Conservation (phyloP, 2,113 vertebrate species). For the Loxodonta africana region DNA sequence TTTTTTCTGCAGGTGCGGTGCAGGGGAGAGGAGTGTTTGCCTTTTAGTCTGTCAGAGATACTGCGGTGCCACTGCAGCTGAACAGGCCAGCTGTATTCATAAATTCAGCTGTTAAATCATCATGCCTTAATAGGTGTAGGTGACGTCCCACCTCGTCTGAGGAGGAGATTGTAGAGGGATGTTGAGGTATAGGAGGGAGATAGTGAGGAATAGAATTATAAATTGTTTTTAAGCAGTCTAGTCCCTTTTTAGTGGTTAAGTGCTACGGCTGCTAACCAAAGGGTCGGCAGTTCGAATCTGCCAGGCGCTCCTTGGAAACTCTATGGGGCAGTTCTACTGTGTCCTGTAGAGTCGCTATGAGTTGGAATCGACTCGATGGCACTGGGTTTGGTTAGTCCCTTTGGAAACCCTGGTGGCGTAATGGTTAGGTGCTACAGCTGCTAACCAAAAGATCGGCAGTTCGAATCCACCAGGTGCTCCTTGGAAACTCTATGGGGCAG, state of each 20-base stretch:
- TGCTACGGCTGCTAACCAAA: too few species aligned
- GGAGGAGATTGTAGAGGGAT: neutral
- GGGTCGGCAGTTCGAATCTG: too few species aligned
- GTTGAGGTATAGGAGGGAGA: neutral
- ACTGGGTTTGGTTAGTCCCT: too few species aligned
- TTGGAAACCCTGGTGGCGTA: too few species aligned
- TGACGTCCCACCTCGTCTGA: rapidly evolving
- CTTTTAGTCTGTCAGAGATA: neutral
- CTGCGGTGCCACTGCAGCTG: neutral
- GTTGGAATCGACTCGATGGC: too few species aligned
- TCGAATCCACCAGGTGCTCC: too few species aligned
- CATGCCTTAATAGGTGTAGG: neutral
- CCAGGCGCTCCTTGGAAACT: too few species aligned
- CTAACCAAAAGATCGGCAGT: too few species aligned
- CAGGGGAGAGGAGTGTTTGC: neutral
- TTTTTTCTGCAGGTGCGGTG: neutral
- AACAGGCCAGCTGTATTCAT: neutral
- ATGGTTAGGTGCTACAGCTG: too few species aligned
- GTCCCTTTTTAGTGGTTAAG: neutral
- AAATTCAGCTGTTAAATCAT: neutral
- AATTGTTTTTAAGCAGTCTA: neutral
- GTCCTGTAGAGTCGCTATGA: too few species aligned
- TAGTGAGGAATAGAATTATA: neutral
- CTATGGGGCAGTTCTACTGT: too few species aligned
- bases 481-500: too few species aligned